phyloP scores from a whole-genome alignment of 2,113 vertebrate species.

The Carettochelys insculpta region DNA sequence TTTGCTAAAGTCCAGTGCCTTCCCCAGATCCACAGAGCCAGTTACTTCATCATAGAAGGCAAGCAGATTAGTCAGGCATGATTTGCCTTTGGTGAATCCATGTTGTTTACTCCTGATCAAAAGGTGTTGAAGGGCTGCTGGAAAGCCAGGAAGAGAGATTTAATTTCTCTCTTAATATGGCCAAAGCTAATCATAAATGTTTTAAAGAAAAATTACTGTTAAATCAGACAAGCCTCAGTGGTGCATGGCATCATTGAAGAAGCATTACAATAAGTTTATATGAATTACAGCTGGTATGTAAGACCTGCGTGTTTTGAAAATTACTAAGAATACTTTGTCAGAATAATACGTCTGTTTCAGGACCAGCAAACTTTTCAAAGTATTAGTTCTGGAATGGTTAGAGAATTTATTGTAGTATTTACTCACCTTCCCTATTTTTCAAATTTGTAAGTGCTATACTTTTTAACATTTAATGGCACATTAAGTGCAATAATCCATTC shows the following conservation, averaged over 20 bases:
- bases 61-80: no score
- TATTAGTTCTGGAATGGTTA: neutral
- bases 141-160: neutral
- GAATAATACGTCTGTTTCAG: neutral
- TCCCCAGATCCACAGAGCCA: no score
- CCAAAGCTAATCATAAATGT: neutral
- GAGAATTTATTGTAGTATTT: neutral
- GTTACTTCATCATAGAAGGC: no score
- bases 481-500: neutral
- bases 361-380: neutral
- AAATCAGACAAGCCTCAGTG: neutral
- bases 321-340: neutral
- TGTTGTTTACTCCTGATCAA: no score
- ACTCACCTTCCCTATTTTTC: neutral
- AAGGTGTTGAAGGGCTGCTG: neutral
- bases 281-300: rapidly evolving
- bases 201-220: neutral
- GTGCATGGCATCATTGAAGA: neutral
- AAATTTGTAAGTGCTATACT: neutral
- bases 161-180: neutral
- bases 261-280: neutral
- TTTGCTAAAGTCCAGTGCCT: no score
- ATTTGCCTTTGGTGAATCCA: no score
- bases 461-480: neutral
- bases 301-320: neutral